Evolutionary conservation across 2,113 vertebrate species (phyloP), one percentile per base, ranked within the genome.

Genomic region (Proterorhinus semilunaris): DNA sequence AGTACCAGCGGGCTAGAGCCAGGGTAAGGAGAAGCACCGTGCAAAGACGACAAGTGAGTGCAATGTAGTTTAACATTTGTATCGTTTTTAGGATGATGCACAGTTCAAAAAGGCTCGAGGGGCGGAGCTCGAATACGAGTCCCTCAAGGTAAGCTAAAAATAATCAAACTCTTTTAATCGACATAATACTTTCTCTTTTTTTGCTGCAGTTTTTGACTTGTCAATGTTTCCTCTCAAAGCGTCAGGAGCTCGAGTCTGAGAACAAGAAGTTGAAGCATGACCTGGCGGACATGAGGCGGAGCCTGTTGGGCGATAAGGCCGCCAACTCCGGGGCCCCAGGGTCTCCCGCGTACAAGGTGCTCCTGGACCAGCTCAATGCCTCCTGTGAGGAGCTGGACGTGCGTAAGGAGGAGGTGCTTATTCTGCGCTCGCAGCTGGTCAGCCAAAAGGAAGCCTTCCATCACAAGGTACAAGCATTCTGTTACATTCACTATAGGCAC

Each of bases 251-350:
- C 42, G 97, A 99, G 80, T 98, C 96, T 0, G 98, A 98, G 91
- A 99, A 99, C 84, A 99, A 98, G 90, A 99, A 99, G 70, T 91
- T 99, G 82, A 98, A 95, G 84, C 96, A 97, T 7, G 89, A 99
- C 76, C 88, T 99, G 83, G 94, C 94, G 8, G 95, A 96, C 85
- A 93, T 98, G 80, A 96, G 97, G 75, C 94, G 92, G 75, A 93
- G 95, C 4, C 91, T 99, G 15, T 92, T 93, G 53, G 94, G 95
- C 44, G 90, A 94, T 0, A 83, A 90, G 0, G 85, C 94, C 1
- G 89, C 96, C 0, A 87, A 90, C 8, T 87, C 94, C 6, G 94
- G 94, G 0, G 95, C 95, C 2, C 95, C 95, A 0, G 96, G 97
- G 0, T 95, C 94, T 0, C 95, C 96, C 0, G 95, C 96, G 0